Evolutionary conservation across 2,113 vertebrate species (phyloP), one percentile per base, ranked within the genome.

Genomic region (Lota lota): DNA sequence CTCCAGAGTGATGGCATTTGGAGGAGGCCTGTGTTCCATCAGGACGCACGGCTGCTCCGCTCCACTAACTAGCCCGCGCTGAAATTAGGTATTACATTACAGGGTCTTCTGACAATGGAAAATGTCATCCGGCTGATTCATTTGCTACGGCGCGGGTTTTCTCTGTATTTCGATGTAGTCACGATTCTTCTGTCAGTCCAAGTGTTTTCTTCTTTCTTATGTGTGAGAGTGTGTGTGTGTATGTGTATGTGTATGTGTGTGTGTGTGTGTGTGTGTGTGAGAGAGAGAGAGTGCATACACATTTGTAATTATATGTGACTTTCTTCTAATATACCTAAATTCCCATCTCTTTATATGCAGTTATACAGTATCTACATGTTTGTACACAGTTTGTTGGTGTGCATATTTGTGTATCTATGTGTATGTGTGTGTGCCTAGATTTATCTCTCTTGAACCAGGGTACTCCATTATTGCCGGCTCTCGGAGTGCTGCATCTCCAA

Each of bases 401-500:
- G 65, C 14, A 10, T 58, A 53, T 20, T 40, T 33, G 36, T 64
- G 64, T 58, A 54, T 22, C 61, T 67, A 66, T 63, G 61, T 67
- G 53, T 68, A 40, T 70, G 67, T 59, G 24, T 61, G 66, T 79
- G 67, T 24, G 73, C 53, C 64, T 8, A 22, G 68, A 85, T 83
- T 81, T 79, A 85, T 82, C 69, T 73, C 28, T 78, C 66, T 73
- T 60, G 72, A 66, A 69, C 73, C 74, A 64, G 73, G 81, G 76
- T 72, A 12, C 66, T 67, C 57, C 66, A 67, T 60, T 67, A 67
- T 67, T 10, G 56, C 58, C 16, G 57, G 57, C 57, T 68, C 20
- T 68, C 28, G 47, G 57, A 68, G 66, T n/a, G 72, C 68, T 74
- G 79, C 85, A 85, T 83, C 83, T 85, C 83, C 75, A 82, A 85